Percentiles rank a stretch among this genome's conserved stretches.
Conservation (phyloP, 1,140 invertebrate genomes). For the Scaptomyza pallida region DNA sequence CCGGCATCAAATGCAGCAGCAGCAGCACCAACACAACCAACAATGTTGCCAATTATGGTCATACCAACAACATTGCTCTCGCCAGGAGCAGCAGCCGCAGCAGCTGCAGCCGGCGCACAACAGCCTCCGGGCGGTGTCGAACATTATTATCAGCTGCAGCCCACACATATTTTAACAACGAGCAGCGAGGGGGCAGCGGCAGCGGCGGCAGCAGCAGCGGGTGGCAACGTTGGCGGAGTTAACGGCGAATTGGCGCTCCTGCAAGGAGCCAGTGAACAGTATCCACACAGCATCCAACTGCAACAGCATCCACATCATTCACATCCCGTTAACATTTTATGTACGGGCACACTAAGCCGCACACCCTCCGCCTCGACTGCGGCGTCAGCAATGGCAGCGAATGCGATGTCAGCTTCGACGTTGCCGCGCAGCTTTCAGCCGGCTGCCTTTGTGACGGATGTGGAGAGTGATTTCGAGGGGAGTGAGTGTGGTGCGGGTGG, state of each 20-base stretch:
- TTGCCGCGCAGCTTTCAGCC: conserved; percentile 72
- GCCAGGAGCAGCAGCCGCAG: conserved; percentile 31
- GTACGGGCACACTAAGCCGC: conserved; percentile 71
- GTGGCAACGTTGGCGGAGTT: conserved; percentile 18
- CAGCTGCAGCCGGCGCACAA: conserved; percentile 22
- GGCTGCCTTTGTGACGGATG: conserved; percentile 63
- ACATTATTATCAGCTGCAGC: conserved; percentile 80
- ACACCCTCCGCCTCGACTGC: conserved; percentile 42
- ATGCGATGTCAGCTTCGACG: conserved; percentile 49
- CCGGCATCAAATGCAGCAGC: conserved; percentile 4
- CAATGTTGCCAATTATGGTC: conserved; percentile 80
- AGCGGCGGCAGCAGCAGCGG: conserved; percentile 6
- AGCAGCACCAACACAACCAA: conserved; percentile 26
- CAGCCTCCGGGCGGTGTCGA: conserved; percentile 52
- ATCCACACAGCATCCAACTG: conserved; percentile 64
- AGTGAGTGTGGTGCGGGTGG: conserved; percentile 75
- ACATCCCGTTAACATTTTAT: conserved; percentile 71
- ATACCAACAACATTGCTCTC: conserved; percentile 73
- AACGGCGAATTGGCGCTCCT: conserved; percentile 74
- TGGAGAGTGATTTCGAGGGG: conserved; percentile 79
- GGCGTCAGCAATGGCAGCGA: conserved; percentile 10
- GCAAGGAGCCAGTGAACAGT: conserved; percentile 60
- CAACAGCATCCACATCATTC: conserved; percentile 74
- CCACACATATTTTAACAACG: conserved; percentile 66
- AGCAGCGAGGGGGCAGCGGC: conserved; percentile 32